These are phyloP conservation scores for Dryocosmus kuriphilus DNA, from an alignment of 2,888 invertebrate species.

Conservation along the genomic window DNA sequence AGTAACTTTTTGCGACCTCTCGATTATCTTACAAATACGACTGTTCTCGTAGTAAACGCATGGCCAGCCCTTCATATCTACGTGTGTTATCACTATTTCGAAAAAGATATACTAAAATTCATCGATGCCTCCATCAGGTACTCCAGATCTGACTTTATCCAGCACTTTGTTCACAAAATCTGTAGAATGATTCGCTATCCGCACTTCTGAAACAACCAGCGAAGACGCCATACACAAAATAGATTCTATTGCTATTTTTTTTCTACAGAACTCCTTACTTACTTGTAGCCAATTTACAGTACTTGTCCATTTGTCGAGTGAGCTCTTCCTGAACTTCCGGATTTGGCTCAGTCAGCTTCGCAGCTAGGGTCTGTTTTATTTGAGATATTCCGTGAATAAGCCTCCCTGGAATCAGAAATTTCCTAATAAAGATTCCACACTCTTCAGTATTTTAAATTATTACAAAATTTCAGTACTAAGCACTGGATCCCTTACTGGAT, in stretches of 20 bases:
- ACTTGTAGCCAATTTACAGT: slow-evolving; percentile 86
- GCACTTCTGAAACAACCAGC: slow-evolving; percentile 82
- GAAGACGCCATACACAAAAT: slow-evolving; percentile 14
- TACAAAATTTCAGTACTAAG: no score
- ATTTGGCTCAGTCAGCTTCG: slow-evolving; percentile 82
- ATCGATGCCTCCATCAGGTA: slow-evolving; percentile 87
- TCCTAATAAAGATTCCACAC: slow-evolving; percentile 3
- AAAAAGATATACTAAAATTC: slow-evolving; percentile 80
- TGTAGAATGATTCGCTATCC: slow-evolving; percentile 94
- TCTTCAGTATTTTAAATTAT: background rate
- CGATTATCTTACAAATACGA: slow-evolving; percentile 57
- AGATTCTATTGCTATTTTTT: background rate
- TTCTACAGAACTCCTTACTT: slow-evolving; percentile 72
- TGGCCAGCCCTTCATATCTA: slow-evolving; percentile 8
- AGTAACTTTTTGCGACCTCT: slow-evolving; percentile 56
- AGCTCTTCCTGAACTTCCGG: slow-evolving; percentile 82
- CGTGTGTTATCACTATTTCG: background rate
- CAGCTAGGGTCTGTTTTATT: slow-evolving; percentile 86
- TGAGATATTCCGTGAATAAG: slow-evolving; percentile 88
- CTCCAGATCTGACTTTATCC: slow-evolving; percentile 90
- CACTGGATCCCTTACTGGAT: no score
- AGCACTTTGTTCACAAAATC: slow-evolving; percentile 96
- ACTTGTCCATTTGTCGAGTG: slow-evolving; percentile 85
- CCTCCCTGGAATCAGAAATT: slow-evolving; percentile 82
- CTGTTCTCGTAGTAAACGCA: slow-evolving; percentile 56